phyloP scores from a whole-genome alignment of 1,140 invertebrate genomes.

The Phocides pigmalion region DNA sequence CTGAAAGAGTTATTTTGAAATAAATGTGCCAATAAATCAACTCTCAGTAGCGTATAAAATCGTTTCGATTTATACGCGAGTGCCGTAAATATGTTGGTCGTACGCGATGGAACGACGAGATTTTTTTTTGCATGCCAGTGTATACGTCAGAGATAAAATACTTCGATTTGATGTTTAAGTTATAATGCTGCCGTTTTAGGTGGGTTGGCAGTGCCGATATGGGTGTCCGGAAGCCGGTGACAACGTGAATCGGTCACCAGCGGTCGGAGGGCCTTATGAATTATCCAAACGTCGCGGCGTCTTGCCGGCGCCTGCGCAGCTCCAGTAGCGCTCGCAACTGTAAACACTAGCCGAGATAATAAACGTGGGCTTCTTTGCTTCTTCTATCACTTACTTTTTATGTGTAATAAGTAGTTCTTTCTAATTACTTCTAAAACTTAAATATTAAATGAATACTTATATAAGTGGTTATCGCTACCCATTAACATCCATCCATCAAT shows the following conservation, averaged over 20 bases:
- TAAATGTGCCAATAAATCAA: constrained; percentile 29
- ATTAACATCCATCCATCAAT: too few species aligned
- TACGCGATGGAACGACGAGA: background rate
- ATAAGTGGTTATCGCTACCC: too few species aligned
- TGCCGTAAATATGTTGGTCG: constrained; percentile 15
- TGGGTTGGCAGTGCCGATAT: constrained; percentile 47
- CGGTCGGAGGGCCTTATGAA: constrained; percentile 63
- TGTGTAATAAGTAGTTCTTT: background rate
- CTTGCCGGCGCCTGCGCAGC: constrained; percentile 64
- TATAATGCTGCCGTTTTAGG: constrained; percentile 57
- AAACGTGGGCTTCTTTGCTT: constrained; percentile 10
- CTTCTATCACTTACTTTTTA: background rate
- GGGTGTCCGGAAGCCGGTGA: constrained; percentile 60
- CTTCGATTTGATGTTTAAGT: constrained; percentile 39
- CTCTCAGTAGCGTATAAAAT: constrained; percentile 12
- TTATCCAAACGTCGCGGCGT: constrained; percentile 67
- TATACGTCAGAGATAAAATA: constrained; percentile 41
- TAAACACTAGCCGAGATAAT: constrained; percentile 49
- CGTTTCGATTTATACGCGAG: constrained; percentile 21
- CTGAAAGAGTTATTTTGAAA: constrained; percentile 27
- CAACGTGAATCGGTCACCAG: constrained; percentile 45
- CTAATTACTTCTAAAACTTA: background rate
- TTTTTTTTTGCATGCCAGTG: constrained; percentile 38
- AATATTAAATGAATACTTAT: too few species aligned
- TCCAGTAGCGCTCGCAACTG: constrained; percentile 44